A percentile compares a stretch with the other conserved stretches of the same genome.
These are phyloP conservation scores for Chydorus sphaericus DNA, from an alignment of 2,888 invertebrate genomes.

Conservation along the genomic window DNA sequence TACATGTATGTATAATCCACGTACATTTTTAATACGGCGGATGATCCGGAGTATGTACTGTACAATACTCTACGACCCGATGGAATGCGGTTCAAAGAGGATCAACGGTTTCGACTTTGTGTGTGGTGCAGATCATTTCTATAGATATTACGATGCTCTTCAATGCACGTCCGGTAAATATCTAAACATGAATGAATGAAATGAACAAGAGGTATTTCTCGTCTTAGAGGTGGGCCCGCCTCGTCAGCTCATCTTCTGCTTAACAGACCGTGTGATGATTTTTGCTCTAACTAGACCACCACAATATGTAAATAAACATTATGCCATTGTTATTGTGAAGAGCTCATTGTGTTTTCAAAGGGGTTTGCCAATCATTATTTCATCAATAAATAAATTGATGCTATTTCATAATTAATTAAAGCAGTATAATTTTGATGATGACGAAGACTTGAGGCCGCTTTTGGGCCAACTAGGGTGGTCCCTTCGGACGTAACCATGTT, in stretches of 20 bases:
- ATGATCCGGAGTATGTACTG: too few species aligned
- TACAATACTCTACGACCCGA: too few species aligned
- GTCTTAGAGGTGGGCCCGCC: not conserved
- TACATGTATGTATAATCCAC: too few species aligned
- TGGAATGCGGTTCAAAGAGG: not conserved
- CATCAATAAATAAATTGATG: too few species aligned
- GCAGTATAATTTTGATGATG: too few species aligned
- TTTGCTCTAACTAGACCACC: too few species aligned
- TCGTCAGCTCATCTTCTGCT: not conserved
- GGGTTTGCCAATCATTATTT: too few species aligned
- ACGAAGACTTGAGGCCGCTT: not conserved
- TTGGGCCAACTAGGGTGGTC: not conserved
- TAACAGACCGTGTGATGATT: not conserved
- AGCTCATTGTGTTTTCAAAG: too few species aligned
- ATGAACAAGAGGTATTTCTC: slow-evolving; percentile 6
- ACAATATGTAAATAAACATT: too few species aligned
- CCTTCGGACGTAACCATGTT: not conserved
- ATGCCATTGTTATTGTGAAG: too few species aligned
- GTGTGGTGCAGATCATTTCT: not conserved
- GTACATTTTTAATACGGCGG: too few species aligned
- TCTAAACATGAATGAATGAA: not conserved
- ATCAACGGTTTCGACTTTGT: not conserved
- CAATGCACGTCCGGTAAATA: not conserved
- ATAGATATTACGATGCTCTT: not conserved
- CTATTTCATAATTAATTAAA: too few species aligned